Conservation (phyloP, 2,888 invertebrate species). For the Metacarcinus magister region DNA sequence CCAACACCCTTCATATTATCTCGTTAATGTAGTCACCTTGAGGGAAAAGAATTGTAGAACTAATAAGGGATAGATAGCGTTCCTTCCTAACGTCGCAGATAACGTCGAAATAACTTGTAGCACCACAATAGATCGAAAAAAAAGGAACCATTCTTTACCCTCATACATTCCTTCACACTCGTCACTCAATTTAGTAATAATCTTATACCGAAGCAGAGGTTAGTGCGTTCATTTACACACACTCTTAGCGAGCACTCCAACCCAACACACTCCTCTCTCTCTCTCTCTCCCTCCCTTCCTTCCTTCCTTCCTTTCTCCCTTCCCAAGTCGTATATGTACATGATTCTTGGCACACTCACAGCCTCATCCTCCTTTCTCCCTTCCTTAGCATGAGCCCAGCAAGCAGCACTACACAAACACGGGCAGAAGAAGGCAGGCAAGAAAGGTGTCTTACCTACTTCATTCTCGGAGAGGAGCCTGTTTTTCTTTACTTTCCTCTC, state of each 20-base stretch:
- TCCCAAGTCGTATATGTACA: background rate
- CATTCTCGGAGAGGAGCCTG: slow-evolving; percentile 17
- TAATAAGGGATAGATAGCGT: too few species aligned
- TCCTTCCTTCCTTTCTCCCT: background rate
- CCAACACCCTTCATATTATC: too few species aligned
- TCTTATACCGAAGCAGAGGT: slow-evolving; percentile 5
- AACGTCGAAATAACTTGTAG: background rate
- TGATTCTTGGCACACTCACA: background rate
- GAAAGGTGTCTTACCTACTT: background rate
- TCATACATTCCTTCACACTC: slow-evolving; percentile 10
- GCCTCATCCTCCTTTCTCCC: background rate
- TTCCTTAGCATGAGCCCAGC: background rate
- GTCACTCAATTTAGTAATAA: slow-evolving; percentile 16
- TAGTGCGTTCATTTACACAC: slow-evolving; percentile 11
- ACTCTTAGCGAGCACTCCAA: background rate
- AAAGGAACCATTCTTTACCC: background rate
- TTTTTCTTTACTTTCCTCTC: slow-evolving; percentile 32
- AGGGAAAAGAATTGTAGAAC: too few species aligned
- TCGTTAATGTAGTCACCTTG: too few species aligned
- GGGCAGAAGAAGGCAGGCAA: slow-evolving; percentile 15
- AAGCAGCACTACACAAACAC: background rate
- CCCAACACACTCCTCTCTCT: too few species aligned
- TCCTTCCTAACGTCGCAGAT: too few species aligned
- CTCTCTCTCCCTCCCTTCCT: background rate
- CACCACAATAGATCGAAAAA: background rate